phyloP scores from a whole-genome alignment of 2,113 vertebrate species.

The Podiceps cristatus region DNA sequence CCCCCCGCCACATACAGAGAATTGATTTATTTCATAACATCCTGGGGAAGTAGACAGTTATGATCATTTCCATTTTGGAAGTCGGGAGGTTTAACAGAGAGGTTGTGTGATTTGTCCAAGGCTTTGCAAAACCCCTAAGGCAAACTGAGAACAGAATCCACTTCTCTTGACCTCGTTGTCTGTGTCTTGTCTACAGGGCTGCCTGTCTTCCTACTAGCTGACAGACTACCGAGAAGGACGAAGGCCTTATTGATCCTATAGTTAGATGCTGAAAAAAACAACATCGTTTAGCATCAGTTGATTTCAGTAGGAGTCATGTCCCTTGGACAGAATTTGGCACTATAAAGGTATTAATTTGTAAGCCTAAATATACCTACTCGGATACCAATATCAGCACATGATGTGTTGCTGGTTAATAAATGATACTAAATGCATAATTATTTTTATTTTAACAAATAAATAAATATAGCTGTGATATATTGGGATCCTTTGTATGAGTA shows the following conservation, averaged over 20 bases:
- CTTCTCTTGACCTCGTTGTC: constrained; percentile 30
- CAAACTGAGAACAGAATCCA: constrained; percentile 28
- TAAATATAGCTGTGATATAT: not conserved
- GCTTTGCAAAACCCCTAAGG: constrained; percentile 43
- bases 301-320: not conserved
- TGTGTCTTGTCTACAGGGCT: constrained; percentile 28
- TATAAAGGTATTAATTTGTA: not conserved
- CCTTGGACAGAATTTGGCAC: not conserved
- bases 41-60: not conserved
- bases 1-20: not conserved
- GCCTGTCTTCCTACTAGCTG: constrained; percentile 29
- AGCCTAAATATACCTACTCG: not conserved
- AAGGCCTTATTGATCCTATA: constrained; percentile 9
- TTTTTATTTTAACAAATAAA: not conserved
- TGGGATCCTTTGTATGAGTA: not conserved
- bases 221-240: not conserved
- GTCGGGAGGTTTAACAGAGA: not conserved
- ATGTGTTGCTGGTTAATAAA: not conserved
- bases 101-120: constrained; percentile 51
- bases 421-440: not conserved
- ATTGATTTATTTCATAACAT: not conserved
- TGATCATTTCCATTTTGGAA: constrained; percentile 26
- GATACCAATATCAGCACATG: not conserved
- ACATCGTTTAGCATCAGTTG: not conserved
- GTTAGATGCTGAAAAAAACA: not conserved